Evolutionary conservation across 2,888 invertebrate species (phyloP).

Genomic region (Orthosia cruda): DNA sequence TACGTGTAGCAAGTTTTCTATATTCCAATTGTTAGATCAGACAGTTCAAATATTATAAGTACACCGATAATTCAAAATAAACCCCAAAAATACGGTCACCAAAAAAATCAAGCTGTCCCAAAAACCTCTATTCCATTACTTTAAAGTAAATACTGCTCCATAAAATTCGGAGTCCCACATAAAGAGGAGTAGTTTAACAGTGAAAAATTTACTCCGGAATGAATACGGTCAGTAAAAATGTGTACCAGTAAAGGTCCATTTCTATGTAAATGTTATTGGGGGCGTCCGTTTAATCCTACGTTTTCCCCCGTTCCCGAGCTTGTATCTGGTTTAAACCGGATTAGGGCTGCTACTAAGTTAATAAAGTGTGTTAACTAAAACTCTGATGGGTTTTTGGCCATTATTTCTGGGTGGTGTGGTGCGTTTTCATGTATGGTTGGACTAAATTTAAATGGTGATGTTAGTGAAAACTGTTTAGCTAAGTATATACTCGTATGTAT

Average conservation of each 20-base stretch:
- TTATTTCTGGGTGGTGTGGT: slow-evolving; percentile 60
- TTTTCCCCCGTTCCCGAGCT: slow-evolving; percentile 83
- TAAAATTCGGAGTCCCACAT: slow-evolving; percentile 63
- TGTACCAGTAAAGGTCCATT: slow-evolving; percentile 78
- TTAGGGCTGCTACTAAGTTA: slow-evolving; percentile 84
- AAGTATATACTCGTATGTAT: not conserved
- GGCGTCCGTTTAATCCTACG: slow-evolving; percentile 88
- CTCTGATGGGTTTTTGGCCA: slow-evolving; percentile 65
- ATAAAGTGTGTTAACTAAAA: slow-evolving; percentile 73
- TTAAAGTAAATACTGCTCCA: slow-evolving; percentile 50
- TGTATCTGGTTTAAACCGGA: slow-evolving; percentile 86
- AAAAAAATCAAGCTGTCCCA: not conserved
- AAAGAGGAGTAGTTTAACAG: slow-evolving; percentile 72
- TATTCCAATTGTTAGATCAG: too few species aligned
- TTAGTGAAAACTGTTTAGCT: slow-evolving; percentile 14
- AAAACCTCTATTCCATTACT: slow-evolving; percentile 46
- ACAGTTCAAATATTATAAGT: too few species aligned
- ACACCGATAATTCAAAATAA: not conserved
- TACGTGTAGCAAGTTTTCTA: too few species aligned
- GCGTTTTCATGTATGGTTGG: slow-evolving; percentile 13
- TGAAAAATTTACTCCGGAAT: slow-evolving; percentile 77
- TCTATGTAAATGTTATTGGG: slow-evolving; percentile 90
- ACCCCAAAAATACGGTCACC: not conserved
- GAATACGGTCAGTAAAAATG: slow-evolving; percentile 87
- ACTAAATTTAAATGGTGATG: slow-evolving; percentile 23